Percentiles rank a stretch among this genome's conserved stretches.
Evolutionary conservation across 2,888 invertebrate genomes (phyloP).

Genomic region (Diplazon laetatorius): DNA sequence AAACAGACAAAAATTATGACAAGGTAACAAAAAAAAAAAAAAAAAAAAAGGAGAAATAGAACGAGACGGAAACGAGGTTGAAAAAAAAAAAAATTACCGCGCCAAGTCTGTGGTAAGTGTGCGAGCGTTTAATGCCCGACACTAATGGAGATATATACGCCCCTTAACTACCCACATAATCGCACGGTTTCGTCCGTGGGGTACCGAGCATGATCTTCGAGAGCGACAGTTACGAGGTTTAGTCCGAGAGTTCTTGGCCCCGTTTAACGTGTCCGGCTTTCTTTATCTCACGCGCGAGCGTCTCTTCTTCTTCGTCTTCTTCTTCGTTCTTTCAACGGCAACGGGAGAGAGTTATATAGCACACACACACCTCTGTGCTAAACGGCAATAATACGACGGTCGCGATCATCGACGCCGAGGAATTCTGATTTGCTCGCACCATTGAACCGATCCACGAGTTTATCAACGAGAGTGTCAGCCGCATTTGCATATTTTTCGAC

Average conservation of each 20-base stretch:
- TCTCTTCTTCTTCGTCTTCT: too few species aligned
- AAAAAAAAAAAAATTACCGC: not conserved
- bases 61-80: not conserved
- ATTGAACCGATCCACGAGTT: too few species aligned
- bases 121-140: constrained; percentile 61
- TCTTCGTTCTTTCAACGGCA: not conserved
- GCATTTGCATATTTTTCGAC: too few species aligned
- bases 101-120: constrained; percentile 31
- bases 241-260: constrained; percentile 31
- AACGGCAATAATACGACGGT: constrained; percentile 30
- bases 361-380: not conserved
- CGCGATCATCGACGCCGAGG: constrained; percentile 4
- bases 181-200: constrained; percentile 64
- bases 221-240: constrained; percentile 53
- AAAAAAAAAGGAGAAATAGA: not conserved
- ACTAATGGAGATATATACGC: constrained; percentile 69
- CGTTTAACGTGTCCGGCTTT: constrained; percentile 15
- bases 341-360: too few species aligned
- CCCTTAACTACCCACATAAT: constrained; percentile 61
- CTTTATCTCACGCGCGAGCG: not conserved
- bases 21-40: not conserved
- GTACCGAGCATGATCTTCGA: constrained; percentile 56
- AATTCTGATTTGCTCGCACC: constrained; percentile 15
- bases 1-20: not conserved
- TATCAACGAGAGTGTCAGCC: too few species aligned